Percentiles rank a stretch among this genome's conserved stretches.
Conservation (phyloP, 2,797 vertebrate genomes). For the Lagocephalus sceleratus region DNA sequence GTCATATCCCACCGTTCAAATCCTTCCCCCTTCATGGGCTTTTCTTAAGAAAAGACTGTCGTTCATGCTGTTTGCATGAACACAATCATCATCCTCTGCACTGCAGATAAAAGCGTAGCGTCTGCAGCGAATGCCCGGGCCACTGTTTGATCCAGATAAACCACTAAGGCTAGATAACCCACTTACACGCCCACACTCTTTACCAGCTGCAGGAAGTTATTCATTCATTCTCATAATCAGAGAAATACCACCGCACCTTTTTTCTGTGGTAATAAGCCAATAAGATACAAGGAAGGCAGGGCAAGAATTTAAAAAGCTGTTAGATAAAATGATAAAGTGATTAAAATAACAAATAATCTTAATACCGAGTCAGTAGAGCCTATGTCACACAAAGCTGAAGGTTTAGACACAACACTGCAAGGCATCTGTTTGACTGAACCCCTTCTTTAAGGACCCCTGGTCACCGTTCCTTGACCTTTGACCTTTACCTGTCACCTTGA, state of each 20-base stretch:
- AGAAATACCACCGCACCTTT: conserved; percentile 23
- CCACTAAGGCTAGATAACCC: conserved; percentile 53
- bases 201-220: conserved; percentile 60
- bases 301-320: not conserved
- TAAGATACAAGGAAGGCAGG: not conserved
- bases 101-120: conserved; percentile 60
- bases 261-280: conserved; percentile 25
- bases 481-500: conserved; percentile 55
- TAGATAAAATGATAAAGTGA: not conserved
- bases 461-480: conserved; percentile 29
- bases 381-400: not conserved
- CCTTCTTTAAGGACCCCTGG: conserved; percentile 11
- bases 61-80: conserved; percentile 39
- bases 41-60: conserved; percentile 39
- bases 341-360: too few species aligned
- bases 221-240: conserved; percentile 66
- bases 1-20: conserved; percentile 21
- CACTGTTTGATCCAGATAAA: conserved; percentile 84
- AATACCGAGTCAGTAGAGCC: not conserved
- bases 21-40: conserved; percentile 43
- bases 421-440: too few species aligned
- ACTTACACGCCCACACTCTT: conserved; percentile 39
- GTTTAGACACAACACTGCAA: too few species aligned
- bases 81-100: conserved; percentile 49
- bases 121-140: conserved; percentile 50